Conservation (phyloP, 2,797 vertebrate genomes). For the Ibycter americanus region DNA sequence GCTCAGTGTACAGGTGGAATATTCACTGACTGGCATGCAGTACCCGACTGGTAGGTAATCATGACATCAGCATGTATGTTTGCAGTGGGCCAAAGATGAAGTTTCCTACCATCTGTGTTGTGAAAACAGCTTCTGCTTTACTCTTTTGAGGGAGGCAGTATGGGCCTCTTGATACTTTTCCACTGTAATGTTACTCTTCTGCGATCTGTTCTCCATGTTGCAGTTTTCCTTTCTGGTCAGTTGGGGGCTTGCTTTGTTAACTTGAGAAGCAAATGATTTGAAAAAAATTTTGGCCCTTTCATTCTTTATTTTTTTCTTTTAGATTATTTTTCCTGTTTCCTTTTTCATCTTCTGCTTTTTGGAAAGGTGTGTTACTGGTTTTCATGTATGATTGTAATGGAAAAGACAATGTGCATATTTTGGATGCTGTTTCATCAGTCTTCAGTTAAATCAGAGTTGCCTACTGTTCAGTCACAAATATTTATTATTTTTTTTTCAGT, state of each 20-base stretch:
- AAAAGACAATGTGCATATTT: not conserved
- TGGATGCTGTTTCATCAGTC: not conserved
- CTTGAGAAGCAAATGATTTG: not conserved
- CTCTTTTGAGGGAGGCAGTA: not conserved
- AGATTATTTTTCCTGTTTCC: not conserved
- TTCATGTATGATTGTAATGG: not conserved
- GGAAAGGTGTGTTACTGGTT: not conserved
- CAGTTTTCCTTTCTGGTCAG: not conserved
- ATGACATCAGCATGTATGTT: not conserved
- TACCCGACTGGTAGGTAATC: conserved; percentile 83
- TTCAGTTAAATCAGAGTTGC: not conserved
- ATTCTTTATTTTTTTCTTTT: not conserved
- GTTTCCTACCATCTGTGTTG: not conserved
- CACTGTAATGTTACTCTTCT: not conserved
- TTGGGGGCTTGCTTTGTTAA: not conserved
- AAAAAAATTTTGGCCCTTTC: not conserved
- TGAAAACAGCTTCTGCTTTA: not conserved
- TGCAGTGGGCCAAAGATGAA: not conserved
- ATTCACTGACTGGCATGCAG: conserved; percentile 87
- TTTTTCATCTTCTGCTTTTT: not conserved
- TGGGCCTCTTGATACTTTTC: not conserved
- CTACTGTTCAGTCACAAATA: not conserved
- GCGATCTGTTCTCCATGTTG: not conserved
- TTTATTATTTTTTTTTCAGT: not conserved
- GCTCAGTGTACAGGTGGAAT: conserved; percentile 88